Conservation (phyloP, 2,113 vertebrate genomes). For the Chloropsis hardwickii region DNA sequence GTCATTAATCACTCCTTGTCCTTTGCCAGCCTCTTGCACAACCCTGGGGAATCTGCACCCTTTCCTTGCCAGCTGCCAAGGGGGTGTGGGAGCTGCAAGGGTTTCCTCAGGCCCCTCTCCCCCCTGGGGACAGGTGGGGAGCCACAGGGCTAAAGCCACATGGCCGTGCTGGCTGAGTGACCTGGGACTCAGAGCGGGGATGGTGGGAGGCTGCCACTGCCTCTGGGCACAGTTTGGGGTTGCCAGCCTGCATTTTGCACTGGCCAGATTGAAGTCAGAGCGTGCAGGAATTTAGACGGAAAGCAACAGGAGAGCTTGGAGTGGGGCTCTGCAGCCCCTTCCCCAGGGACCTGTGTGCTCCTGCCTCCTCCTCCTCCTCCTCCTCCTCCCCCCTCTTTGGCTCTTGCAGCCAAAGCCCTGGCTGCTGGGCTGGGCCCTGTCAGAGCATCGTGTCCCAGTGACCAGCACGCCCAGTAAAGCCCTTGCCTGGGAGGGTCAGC, state of each 20-base stretch:
- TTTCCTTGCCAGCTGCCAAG: background rate
- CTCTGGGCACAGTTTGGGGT: background rate
- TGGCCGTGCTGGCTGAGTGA: accelerated
- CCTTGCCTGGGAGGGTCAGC: background rate
- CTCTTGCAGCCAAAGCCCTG: background rate
- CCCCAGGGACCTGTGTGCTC: accelerated
- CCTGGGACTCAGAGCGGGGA: accelerated
- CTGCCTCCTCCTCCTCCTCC: background rate
- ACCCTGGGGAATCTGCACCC: background rate
- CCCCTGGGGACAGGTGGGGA: background rate
- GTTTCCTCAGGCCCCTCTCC: background rate
- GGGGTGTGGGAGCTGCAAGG: background rate
- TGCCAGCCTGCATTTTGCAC: background rate
- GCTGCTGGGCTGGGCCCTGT: background rate
- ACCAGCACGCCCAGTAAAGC: background rate
- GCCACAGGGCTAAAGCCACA: background rate
- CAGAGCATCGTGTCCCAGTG: background rate
- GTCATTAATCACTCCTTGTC: background rate
- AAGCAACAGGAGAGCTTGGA: background rate
- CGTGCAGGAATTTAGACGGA: background rate
- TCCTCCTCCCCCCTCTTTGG: background rate
- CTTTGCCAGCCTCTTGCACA: background rate
- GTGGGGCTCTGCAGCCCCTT: background rate
- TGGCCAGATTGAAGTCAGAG: background rate
- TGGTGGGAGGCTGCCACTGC: background rate